phyloP scores from a whole-genome alignment of 2,888 invertebrate genomes.

The Crepidodera aurea region DNA sequence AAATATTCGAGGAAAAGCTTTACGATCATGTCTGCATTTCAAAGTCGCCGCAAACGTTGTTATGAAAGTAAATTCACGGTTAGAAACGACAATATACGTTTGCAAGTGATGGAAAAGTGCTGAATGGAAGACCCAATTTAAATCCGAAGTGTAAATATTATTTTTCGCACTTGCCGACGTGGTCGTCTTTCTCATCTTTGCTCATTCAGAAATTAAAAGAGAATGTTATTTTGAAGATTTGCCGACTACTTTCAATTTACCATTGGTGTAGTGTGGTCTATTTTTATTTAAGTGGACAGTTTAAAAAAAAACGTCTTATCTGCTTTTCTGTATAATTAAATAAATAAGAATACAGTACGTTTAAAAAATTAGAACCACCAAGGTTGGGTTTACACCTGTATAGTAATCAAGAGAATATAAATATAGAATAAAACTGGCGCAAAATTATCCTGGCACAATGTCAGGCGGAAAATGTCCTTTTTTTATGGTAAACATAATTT shows the following conservation, averaged over 20 bases:
- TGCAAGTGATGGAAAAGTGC: conserved; percentile 23
- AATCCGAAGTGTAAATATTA: conserved; percentile 53
- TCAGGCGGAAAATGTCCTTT: too few species aligned
- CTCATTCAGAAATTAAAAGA: not conserved
- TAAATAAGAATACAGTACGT: too few species aligned
- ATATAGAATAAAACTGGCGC: too few species aligned
- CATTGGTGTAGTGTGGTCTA: not conserved
- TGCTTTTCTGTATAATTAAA: too few species aligned
- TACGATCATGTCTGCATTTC: not conserved
- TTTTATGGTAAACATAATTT: too few species aligned
- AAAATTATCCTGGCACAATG: too few species aligned
- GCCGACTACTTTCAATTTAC: not conserved
- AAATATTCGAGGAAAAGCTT: not conserved
- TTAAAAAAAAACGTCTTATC: too few species aligned
- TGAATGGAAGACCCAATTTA: conserved; percentile 28
- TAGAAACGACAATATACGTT: not conserved
- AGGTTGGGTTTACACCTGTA: too few species aligned
- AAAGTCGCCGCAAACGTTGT: not conserved
- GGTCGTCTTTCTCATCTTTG: not conserved
- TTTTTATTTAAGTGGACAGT: too few species aligned
- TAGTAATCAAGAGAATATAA: too few species aligned
- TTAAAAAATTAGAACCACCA: too few species aligned
- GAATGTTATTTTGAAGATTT: conserved; percentile 1
- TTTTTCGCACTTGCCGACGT: conserved; percentile 56
- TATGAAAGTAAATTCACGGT: conserved; percentile 6